Base-by-base conservation (phyloP, 2,797 vertebrate species). In the Pangasius mekongensis region DNA sequence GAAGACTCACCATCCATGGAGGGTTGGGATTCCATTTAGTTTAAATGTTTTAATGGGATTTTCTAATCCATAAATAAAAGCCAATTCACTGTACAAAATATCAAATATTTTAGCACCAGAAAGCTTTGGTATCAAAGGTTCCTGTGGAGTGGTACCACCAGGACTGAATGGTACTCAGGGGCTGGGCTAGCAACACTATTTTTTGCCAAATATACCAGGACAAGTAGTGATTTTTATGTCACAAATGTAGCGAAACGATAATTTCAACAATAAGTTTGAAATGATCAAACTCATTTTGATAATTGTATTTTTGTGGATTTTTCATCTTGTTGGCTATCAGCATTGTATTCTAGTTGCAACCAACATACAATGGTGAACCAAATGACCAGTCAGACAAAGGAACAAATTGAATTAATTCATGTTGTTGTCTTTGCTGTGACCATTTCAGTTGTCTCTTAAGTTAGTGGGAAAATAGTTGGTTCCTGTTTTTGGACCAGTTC, bases 401-500 rank as follows among this genome's bases (percentile, higher is more conserved):
- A 83, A 52, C 2, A 67, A 6, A 52, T 33, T 33, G 10, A 49
- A 83, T 67, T 22, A 0, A 33, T 67, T 83, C 27, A 52, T 47
- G 24, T 82, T 36, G 82, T 14, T 5, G 2, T 16, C 20, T 56
- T 69, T 11, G 18, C 39, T n/a, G 7, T 66, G 6, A 62, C 24
- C 14, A 24, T 71, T 84, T 71, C 30, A 36, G 0, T 36, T 36
- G 20, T 33, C 11, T 54, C 49, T 36, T 5, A 36, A 18, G 27
- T 60, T 62, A 62, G 54, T 39, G 80, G 13, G 58, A 83, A 30
- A 14, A 22, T 69, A 27, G 18, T 39, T 71, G 47, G 20, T 69
- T 69, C 64, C 47, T 84, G 43, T 36, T 84, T 47, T 33, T 67
- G 47, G 18, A 52, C 83, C 49, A 84, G 64, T 69, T 56, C 30